phyloP scores from a whole-genome alignment of 2,888 invertebrate genomes.

The Hydriomena furcata region DNA sequence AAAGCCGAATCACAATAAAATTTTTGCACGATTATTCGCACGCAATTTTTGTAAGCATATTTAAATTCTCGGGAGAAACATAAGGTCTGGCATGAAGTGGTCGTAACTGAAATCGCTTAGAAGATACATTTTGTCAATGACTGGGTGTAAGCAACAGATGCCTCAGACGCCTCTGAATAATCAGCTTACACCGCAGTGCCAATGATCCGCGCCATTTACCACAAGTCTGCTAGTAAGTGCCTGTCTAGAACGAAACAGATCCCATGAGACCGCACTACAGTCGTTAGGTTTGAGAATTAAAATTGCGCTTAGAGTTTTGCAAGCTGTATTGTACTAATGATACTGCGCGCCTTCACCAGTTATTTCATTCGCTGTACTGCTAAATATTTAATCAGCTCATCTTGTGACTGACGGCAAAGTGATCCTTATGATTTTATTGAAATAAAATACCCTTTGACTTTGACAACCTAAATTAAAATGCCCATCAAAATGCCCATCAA shows the following conservation, averaged over 20 bases:
- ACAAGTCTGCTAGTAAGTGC: constrained; percentile 64
- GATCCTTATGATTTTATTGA: too few species aligned
- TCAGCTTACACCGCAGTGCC: constrained; percentile 54
- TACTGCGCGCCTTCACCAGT: background rate
- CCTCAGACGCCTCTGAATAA: constrained; percentile 54
- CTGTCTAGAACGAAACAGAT: constrained; percentile 57
- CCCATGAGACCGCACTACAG: constrained; percentile 49
- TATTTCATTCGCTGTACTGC: too few species aligned
- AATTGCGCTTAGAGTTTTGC: constrained; percentile 45
- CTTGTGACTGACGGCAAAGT: too few species aligned
- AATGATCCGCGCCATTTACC: constrained; percentile 64
- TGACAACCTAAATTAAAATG: too few species aligned
- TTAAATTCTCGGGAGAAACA: constrained; percentile 19
- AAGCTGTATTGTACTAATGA: constrained; percentile 14
- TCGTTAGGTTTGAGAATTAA: constrained; percentile 65
- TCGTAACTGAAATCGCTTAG: constrained; percentile 26
- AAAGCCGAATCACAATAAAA: constrained; percentile 1
- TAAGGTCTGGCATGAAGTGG: constrained; percentile 31
- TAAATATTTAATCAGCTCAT: too few species aligned
- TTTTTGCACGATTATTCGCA: constrained; percentile 1
- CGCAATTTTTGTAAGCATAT: constrained; percentile 5
- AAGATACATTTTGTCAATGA: constrained; percentile 35
- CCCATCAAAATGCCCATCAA: too few species aligned
- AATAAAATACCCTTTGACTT: too few species aligned
- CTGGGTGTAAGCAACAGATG: constrained; percentile 49